Conservation (phyloP, 2,797 vertebrate species). For the Pseudocheirus occidentalis region DNA sequence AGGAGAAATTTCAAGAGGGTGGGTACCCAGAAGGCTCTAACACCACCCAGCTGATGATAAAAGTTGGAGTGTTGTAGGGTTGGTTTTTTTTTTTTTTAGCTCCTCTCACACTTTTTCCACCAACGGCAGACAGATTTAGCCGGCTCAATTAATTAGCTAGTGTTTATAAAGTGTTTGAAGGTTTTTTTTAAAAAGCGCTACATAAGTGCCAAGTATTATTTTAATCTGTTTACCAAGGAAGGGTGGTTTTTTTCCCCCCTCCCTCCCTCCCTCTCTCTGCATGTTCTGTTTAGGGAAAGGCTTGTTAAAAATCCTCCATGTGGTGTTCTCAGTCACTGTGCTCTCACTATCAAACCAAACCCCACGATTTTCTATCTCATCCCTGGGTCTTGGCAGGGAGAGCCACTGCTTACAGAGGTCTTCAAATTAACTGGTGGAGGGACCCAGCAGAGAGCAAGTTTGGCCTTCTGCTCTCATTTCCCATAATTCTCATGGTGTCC, state of each 20-base stretch:
- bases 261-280: conserved; percentile 22
- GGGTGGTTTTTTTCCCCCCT: not conserved
- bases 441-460: not conserved
- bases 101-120: conserved; percentile 62
- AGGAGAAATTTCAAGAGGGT: conserved; percentile 60
- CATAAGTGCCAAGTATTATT: conserved; percentile 79
- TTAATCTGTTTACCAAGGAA: conserved; percentile 72
- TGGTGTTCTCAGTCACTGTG: not conserved
- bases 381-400: conserved; percentile 14
- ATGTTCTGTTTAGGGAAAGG: conserved; percentile 65
- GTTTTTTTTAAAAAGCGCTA: conserved; percentile 75
- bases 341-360: not conserved
- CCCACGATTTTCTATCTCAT: conserved; percentile 34
- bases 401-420: not conserved
- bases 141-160: conserved; percentile 78
- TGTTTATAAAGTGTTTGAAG: conserved; percentile 79
- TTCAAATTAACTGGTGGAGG: rapidly evolving
- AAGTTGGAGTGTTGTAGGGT: conserved; percentile 54
- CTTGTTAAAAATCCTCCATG: conserved; percentile 62
- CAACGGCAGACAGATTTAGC: conserved; percentile 75
- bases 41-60: conserved; percentile 70
- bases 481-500: not conserved
- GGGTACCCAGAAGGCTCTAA: conserved; percentile 53
- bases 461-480: conserved; percentile 2
- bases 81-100: conserved; percentile 55